Evolutionary conservation across 2,888 invertebrate genomes (phyloP), one percentile per base, ranked within the genome.

Genomic region (Harpalus rubripes): DNA sequence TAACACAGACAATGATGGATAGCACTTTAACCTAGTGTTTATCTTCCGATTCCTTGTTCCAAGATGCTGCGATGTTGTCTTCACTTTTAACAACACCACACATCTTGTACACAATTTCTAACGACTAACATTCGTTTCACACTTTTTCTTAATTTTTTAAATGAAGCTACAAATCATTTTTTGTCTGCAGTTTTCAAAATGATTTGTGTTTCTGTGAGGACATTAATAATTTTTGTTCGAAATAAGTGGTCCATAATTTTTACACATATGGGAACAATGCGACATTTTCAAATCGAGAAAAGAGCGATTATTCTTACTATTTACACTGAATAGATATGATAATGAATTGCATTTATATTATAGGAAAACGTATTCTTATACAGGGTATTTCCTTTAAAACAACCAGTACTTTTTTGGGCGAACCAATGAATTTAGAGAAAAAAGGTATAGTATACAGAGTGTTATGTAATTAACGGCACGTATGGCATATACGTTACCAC

Each of bases 1-100:
- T 22, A 39, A 26, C 68, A 56, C 74, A 81, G 61, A 81, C 81
- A 81, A 81, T 81, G 81, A 81, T 81, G 81, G 81, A 81, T 81
- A 81, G 81, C 81, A 61, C 22, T 81, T 81, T 81, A 81, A 81
- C 44, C 63, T 39, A 63, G n/a, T 81, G 61, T 81, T 81, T 81
- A 63, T 63, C 63, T 81, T 81, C 32, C 61, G 81, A 63, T 81
- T 81, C 18, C 52, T 81, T 58, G 79, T 79, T 79, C 39, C 61
- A 41, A 52, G 44, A 52, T 52, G 44, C 44, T 52, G 2, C 32
- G 32, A 32, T 52, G 44, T 7, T 52, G 44, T 52, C 44, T 52
- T 52, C 12, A 12, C 44, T 52, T 52, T 32, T 68, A 39, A 68
- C 68, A 68, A 15, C 12, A 7, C 59, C n/a, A n/a, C 32, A 26